phyloP scores from a whole-genome alignment of 1,140 invertebrate genomes.

The Drosophila albomicans region DNA sequence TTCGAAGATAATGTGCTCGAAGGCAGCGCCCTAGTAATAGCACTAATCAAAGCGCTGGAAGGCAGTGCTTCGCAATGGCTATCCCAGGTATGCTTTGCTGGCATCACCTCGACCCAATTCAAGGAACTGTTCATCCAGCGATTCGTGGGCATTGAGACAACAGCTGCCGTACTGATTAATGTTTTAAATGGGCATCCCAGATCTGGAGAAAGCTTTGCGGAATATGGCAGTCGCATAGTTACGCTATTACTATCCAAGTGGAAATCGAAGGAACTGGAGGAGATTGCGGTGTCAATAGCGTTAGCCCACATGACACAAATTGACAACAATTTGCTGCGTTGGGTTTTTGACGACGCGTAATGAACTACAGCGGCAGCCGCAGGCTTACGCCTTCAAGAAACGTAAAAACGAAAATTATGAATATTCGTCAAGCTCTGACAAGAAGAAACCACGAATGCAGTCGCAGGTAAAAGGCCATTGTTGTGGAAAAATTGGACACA shows the following conservation, averaged over 20 bases:
- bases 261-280: conserved; percentile 24
- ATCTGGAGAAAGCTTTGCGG: conserved; percentile 7
- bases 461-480: conserved; percentile 10
- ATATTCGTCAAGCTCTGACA: not conserved
- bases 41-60: not conserved
- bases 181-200: conserved; percentile 22
- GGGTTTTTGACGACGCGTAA: conserved; percentile 23
- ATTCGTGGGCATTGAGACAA: not conserved
- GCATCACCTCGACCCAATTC: conserved; percentile 4
- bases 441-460: conserved; percentile 7
- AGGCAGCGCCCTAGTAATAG: not conserved
- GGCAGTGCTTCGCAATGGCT: not conserved
- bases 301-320: conserved; percentile 1
- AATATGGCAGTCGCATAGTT: conserved; percentile 18
- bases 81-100: conserved; percentile 1
- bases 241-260: conserved; percentile 18
- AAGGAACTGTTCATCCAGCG: conserved; percentile 3
- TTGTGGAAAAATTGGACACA: conserved; percentile 18
- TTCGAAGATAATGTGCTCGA: not conserved
- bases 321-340: conserved; percentile 22
- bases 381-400: conserved; percentile 21
- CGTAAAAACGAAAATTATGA: not conserved
- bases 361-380: conserved; percentile 27
- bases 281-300: conserved; percentile 26
- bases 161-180: conserved; percentile 1